phyloP scores from a whole-genome alignment of 2,888 invertebrate species.

The Acrobasis repandana region DNA sequence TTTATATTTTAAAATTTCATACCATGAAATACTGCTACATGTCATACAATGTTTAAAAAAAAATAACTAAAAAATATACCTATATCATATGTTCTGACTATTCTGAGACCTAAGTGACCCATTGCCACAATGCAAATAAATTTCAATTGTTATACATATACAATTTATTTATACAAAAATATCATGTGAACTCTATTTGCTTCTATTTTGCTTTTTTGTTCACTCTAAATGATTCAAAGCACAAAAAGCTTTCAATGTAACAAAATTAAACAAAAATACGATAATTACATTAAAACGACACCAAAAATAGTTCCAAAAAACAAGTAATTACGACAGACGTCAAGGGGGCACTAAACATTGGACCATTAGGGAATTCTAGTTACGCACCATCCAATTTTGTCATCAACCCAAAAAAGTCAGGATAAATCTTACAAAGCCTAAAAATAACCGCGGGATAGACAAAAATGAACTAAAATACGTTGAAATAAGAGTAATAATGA shows the following conservation, averaged over 20 bases:
- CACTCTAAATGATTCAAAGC: background rate
- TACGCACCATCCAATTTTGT: conserved; percentile 62
- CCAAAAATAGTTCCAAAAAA: conserved; percentile 47
- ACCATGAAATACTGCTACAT: too few species aligned
- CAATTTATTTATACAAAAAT: too few species aligned
- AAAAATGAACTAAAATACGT: conserved; percentile 44
- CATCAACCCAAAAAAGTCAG: conserved; percentile 64
- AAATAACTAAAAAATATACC: too few species aligned
- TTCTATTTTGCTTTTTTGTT: too few species aligned
- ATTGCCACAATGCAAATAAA: too few species aligned
- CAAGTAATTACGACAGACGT: conserved; percentile 46
- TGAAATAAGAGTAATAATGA: conserved; percentile 37
- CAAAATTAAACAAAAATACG: conserved; percentile 19
- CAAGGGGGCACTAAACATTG: conserved; percentile 57
- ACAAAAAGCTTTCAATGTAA: background rate
- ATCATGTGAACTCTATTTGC: too few species aligned
- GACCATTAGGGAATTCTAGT: conserved; percentile 57
- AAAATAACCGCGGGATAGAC: conserved; percentile 31
- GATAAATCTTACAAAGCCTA: conserved; percentile 42
- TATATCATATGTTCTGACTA: too few species aligned
- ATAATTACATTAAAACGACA: conserved; percentile 27
- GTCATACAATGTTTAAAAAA: too few species aligned
- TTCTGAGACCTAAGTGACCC: too few species aligned
- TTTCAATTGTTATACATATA: too few species aligned
- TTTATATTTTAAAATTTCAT: too few species aligned